These are phyloP conservation scores for Atta cephalotes DNA, from an alignment of 1,140 invertebrate species.

Conservation along the genomic window DNA sequence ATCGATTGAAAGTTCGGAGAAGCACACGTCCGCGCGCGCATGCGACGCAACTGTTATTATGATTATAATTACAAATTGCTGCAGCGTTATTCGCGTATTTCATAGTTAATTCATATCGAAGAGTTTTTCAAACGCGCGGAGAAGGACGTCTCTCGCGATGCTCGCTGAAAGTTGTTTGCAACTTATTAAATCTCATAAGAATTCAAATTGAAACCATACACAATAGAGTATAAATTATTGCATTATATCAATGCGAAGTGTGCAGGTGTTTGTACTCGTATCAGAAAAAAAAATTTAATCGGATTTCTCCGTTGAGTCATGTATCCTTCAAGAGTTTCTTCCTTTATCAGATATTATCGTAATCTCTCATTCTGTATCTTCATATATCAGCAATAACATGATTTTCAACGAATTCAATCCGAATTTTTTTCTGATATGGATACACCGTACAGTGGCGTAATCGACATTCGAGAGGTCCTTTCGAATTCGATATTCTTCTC, in stretches of 20 bases:
- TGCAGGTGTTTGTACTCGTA: conserved; percentile 4
- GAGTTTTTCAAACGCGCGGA: conserved; percentile 29
- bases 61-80: conserved; percentile 14
- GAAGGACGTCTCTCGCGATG: conserved; percentile 58
- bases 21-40: conserved; percentile 51
- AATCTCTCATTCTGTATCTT: conserved; percentile 2
- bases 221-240: conserved; percentile 15
- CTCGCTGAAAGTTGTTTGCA: conserved; percentile 60
- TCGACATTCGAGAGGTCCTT: background rate
- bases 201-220: background rate
- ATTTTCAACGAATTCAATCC: background rate
- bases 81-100: conserved; percentile 36
- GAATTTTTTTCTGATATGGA: conserved; percentile 12
- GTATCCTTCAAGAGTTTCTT: conserved; percentile 2
- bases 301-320: background rate
- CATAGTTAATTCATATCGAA: conserved; percentile 50
- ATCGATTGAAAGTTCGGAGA: background rate
- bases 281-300: conserved; percentile 13
- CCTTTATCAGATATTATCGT: background rate
- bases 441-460: background rate
- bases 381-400: background rate
- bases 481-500: background rate
- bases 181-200: background rate
- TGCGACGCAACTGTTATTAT: conserved; percentile 18
- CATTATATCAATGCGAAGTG: conserved; percentile 22